phyloP scores from a whole-genome alignment of 2,888 invertebrate genomes.

The Cybosia mesomella region DNA sequence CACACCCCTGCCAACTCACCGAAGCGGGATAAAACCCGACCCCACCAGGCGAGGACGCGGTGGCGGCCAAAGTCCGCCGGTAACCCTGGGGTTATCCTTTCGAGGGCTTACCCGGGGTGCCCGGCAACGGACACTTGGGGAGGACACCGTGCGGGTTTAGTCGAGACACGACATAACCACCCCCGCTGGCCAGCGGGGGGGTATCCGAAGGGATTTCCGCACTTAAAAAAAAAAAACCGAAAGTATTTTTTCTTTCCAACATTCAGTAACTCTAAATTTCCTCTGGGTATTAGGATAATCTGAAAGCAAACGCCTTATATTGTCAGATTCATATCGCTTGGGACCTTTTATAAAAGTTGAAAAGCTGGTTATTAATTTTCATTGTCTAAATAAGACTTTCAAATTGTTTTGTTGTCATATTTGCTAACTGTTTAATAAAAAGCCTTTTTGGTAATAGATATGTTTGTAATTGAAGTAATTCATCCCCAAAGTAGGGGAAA shows the following conservation, averaged over 20 bases:
- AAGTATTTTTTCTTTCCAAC: neutral
- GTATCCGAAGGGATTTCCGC: too few species aligned
- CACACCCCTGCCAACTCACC: too few species aligned
- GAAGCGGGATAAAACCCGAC: too few species aligned
- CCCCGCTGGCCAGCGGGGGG: too few species aligned
- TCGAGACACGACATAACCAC: too few species aligned
- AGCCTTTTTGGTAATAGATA: neutral
- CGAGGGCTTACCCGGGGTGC: too few species aligned
- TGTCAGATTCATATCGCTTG: slow-evolving; percentile 8
- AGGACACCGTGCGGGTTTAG: too few species aligned
- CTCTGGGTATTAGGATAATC: slow-evolving; percentile 17
- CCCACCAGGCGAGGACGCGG: too few species aligned
- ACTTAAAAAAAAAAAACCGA: too few species aligned
- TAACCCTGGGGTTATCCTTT: too few species aligned
- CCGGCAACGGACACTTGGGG: too few species aligned
- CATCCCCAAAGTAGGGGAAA: neutral
- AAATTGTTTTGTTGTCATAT: neutral
- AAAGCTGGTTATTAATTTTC: neutral
- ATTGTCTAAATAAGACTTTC: neutral
- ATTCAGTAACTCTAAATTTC: slow-evolving; percentile 14
- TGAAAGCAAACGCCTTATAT: slow-evolving; percentile 9
- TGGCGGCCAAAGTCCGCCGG: too few species aligned
- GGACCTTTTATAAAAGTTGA: slow-evolving; percentile 3
- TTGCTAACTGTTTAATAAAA: neutral
- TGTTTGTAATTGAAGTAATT: neutral